Evolutionary conservation across 1,140 invertebrate species (phyloP), one percentile per base, ranked within the genome.

Genomic region (Drosophila mauritiana): DNA sequence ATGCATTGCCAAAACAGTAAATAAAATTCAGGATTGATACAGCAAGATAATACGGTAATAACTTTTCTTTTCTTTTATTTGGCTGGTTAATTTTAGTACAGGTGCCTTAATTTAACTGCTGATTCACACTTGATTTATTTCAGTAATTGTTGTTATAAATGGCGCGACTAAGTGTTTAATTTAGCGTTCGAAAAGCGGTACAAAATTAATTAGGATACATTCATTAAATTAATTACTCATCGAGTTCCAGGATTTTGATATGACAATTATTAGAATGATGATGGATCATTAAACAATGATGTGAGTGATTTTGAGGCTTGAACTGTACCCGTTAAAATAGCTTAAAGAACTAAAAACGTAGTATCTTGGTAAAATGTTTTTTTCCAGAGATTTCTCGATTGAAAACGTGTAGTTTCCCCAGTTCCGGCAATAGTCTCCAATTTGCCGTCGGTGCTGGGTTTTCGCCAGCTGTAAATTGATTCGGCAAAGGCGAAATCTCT

Each of bases 401-500:
- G 27, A 8, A 31, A 31, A 51, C 31, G 4, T 42, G 15, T 31
- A 34, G 13, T n/a, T 31, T 20, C 17, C 39, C 12, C 5, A 37
- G 40, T 39, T 17, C 34, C 22, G 25, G 34, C 11, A 51, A 51
- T 22, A 25, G 48, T 20, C 34, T 31, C 42, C 56, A 36, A 11
- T 34, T 12, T 25, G 34, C 12, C 20, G 27, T n/a, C 55, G 25
- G 15, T n/a, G n/a, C 7, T 6, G 46, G n/a, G 13, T 62, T 65
- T 52, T 40, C 36, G 36, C n/a, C 64, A 70, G 64, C 52, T 59
- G 51, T 68, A 63, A 73, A 74, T 20, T 34, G 68, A 64, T 79
- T 59, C 17, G 36, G 31, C 55, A 25, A 45, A 20, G 43, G 51
- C 55, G 52, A 75, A 78, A 72, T 85, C 59, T 85, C 55, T 78